These are phyloP conservation scores for Phenganax stokvisi DNA, from an alignment of 92 coral and sea anemone species.

Conservation along the genomic window DNA sequence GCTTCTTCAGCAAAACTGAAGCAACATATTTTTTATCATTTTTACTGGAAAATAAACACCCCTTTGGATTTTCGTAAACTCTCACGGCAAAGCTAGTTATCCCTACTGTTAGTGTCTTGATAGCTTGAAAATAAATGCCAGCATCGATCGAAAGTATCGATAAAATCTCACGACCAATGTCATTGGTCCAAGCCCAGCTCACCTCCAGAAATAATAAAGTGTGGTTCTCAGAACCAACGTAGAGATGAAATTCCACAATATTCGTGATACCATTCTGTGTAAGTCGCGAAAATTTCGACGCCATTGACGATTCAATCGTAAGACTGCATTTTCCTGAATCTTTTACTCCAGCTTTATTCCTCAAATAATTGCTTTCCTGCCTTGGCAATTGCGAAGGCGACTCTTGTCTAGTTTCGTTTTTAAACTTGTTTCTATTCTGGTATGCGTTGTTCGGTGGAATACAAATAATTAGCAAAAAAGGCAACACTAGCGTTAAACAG, in stretches of 20 bases:
- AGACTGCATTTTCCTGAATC: neutral
- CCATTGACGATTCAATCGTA: neutral
- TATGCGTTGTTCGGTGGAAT: neutral
- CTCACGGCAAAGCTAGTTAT: neutral
- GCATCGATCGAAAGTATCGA: neutral
- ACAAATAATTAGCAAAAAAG: neutral
- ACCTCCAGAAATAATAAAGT: neutral
- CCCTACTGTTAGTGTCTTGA: neutral
- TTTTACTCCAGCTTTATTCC: too few species aligned
- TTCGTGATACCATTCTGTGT: neutral
- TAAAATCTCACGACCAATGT: neutral
- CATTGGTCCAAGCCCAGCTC: slow-evolving; percentile 2
- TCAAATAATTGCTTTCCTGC: neutral
- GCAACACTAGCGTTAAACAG: neutral
- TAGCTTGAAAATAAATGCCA: neutral
- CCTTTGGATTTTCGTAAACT: neutral
- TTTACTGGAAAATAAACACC: neutral
- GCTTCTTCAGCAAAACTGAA: neutral
- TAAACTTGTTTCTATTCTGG: neutral
- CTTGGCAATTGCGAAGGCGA: neutral
- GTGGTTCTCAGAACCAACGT: neutral
- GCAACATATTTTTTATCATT: neutral
- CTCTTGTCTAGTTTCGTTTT: neutral
- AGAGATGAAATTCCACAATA: slow-evolving; percentile 3
- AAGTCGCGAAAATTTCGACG: neutral